These are phyloP conservation scores for Apodemus sylvaticus DNA, from an alignment of 2,113 vertebrate species.

Conservation along the genomic window DNA sequence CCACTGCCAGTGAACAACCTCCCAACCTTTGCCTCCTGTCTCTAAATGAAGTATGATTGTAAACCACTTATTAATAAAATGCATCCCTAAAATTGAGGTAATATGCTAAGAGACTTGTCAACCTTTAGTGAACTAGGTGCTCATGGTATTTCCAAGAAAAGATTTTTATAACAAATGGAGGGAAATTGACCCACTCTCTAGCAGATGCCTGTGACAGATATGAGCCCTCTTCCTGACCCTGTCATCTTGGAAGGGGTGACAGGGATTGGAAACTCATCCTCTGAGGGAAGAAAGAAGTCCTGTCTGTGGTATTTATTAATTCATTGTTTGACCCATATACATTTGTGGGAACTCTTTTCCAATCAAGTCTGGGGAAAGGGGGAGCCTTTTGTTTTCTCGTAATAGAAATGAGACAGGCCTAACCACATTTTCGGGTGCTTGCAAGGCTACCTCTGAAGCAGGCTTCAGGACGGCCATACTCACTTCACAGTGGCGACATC, in stretches of 20 bases:
- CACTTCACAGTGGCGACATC: neutral
- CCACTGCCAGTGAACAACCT: too few relatives aligned
- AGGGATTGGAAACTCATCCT: neutral
- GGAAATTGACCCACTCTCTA: neutral
- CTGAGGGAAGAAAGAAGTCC: neutral
- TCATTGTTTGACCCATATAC: neutral
- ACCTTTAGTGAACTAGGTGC: neutral
- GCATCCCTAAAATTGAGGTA: neutral
- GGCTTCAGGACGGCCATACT: constrained; percentile 31
- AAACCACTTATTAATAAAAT: neutral
- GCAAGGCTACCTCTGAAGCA: constrained; percentile 45
- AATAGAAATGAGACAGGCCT: neutral
- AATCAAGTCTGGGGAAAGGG: neutral
- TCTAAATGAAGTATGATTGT: neutral
- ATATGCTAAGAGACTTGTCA: neutral
- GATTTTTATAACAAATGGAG: neutral
- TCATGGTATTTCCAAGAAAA: neutral
- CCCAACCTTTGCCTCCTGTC: neutral
- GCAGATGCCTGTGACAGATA: neutral
- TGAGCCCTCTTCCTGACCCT: neutral
- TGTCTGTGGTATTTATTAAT: neutral
- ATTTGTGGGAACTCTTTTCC: neutral
- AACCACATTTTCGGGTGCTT: neutral
- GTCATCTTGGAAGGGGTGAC: neutral
- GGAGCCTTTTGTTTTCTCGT: neutral